Evolutionary conservation across 2,888 invertebrate genomes (phyloP).

Genomic region (Baronia brevicornis): DNA sequence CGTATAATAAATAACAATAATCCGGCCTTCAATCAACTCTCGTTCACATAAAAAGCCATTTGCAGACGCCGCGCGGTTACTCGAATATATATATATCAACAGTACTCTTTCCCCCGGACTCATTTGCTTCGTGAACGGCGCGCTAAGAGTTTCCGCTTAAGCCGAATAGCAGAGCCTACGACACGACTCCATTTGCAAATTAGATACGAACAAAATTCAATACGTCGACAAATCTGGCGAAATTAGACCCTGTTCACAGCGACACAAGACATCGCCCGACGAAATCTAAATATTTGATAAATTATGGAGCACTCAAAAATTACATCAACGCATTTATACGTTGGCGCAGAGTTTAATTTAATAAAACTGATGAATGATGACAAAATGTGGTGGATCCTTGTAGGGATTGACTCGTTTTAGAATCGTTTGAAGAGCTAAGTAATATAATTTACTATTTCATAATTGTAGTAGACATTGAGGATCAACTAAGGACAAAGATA

Average conservation of each 20-base stretch:
- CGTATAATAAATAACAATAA: too few relatives aligned
- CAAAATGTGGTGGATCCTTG: slow-evolving; percentile 7
- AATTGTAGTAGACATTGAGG: too few relatives aligned
- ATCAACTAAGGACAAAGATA: too few relatives aligned
- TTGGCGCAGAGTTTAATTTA: slow-evolving; percentile 17
- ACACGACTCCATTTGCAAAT: slow-evolving; percentile 72
- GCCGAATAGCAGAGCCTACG: slow-evolving; percentile 64
- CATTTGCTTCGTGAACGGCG: slow-evolving; percentile 38
- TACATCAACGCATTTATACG: slow-evolving; percentile 19
- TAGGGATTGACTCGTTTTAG: slow-evolving; percentile 2
- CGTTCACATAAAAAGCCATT: too few relatives aligned
- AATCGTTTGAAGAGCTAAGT: too few relatives aligned
- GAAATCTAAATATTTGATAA: slow-evolving; percentile 5
- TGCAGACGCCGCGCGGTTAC: slow-evolving; percentile 19
- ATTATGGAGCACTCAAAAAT: slow-evolving; percentile 19
- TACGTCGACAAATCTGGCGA: slow-evolving; percentile 10
- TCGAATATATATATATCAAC: slow-evolving; percentile 18
- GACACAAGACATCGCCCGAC: slow-evolving; percentile 9
- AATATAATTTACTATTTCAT: too few relatives aligned
- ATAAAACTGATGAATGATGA: slow-evolving; percentile 17
- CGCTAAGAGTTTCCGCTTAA: slow-evolving; percentile 59
- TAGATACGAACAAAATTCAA: slow-evolving; percentile 39
- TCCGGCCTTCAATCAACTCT: too few relatives aligned
- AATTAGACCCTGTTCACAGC: slow-evolving; percentile 15
- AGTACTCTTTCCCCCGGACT: slow-evolving; percentile 37